phyloP scores from a whole-genome alignment of 2,113 vertebrate species.

The Phaethon lepturus region DNA sequence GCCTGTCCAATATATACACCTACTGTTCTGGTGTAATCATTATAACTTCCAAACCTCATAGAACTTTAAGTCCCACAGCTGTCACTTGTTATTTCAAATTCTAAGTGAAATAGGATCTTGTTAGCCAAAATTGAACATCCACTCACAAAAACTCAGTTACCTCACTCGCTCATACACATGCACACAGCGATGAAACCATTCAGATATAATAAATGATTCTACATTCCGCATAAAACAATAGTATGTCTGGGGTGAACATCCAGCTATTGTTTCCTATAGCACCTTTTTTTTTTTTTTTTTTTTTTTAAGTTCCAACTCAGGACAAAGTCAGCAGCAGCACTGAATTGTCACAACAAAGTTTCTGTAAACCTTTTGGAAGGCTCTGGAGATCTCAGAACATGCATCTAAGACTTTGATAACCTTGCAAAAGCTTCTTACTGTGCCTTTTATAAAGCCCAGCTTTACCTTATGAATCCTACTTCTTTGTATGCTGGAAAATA shows the following conservation, averaged over 20 bases:
- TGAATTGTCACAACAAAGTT: neutral
- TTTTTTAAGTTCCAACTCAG: neutral
- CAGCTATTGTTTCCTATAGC: neutral
- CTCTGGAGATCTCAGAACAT: neutral
- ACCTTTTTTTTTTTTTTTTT: too few relatives aligned
- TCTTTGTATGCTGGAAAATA: neutral
- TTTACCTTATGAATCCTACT: neutral
- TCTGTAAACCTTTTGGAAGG: neutral
- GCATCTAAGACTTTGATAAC: neutral
- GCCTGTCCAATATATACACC: neutral
- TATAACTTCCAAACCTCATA: neutral
- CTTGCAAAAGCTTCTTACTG: neutral
- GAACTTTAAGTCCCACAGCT: neutral
- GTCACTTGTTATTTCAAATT: slow-evolving; percentile 1
- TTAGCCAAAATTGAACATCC: slow-evolving; percentile 10
- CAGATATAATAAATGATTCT: neutral
- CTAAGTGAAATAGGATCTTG: neutral
- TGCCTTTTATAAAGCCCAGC: neutral
- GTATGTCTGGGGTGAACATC: neutral
- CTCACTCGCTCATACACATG: neutral
- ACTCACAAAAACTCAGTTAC: neutral
- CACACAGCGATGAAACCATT: fast-evolving
- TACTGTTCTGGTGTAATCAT: neutral
- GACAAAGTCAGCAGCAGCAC: neutral
- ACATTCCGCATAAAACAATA: neutral